Evolutionary conservation across 2,113 vertebrate genomes (phyloP), one percentile per base, ranked within the genome.

Genomic region (Rhinoptilus africanus): DNA sequence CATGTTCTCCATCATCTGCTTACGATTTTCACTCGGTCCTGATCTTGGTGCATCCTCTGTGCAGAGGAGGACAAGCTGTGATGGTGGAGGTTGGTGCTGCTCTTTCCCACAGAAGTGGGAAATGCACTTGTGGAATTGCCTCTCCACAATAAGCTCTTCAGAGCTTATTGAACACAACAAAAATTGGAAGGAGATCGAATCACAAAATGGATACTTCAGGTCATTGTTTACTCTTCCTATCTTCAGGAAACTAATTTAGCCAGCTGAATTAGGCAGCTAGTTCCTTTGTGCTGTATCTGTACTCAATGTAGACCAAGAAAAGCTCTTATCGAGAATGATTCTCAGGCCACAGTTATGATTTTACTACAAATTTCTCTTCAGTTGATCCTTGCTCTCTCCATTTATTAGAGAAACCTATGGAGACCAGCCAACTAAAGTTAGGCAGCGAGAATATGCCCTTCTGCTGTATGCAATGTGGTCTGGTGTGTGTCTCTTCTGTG

Each of bases 381-480:
- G 10, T 22, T 75, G n/a, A 56, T 84, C n/a, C 14, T 69, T 74
- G 28, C 12, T 87, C 13, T 74, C 34, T 72, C 51, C 9, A 12
- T 84, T 80, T 77, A 26, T n/a, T 41, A 50, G n/a, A 59, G 54
- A 60, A 91, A 45, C 9, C n/a, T 51, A 23, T 0, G 2, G 19
- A 76, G 8, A 21, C 15, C 56, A 12, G 15, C 15, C 39, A 60
- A 64, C 30, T 48, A 53, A 75, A 43, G 20, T 9, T 17, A 43
- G 10, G 34, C 27, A n/a, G 45, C 34, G 48, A 68, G 34, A 72
- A 76, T 41, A 32, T 35, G 17, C 14, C 27, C 17, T 71, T 86
- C 30, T 77, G 60, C n/a, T 7, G 2, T 50, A 37, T 2, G 2
- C 16, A 23, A 7, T 39, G 7, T 0, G 0, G 8, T 79, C 24